phyloP scores from a whole-genome alignment of 2,888 invertebrate species.

The Athrips mouffetella region DNA sequence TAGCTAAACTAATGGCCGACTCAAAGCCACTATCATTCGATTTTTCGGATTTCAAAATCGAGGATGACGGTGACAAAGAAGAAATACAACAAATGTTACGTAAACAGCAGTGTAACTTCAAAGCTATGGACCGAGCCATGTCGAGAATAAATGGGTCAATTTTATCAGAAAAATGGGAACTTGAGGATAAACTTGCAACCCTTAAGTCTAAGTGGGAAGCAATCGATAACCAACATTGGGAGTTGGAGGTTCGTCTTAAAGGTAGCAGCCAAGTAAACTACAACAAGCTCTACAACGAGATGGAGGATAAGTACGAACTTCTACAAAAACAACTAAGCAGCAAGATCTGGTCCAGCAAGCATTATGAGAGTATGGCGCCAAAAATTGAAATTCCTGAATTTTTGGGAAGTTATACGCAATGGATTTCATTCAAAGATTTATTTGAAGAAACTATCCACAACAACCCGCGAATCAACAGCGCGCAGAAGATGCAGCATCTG shows the following conservation, averaged over 20 bases:
- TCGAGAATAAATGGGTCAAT: no score
- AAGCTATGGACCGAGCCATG: no score
- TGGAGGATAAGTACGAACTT: neutral
- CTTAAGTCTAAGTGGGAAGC: neutral
- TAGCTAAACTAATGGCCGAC: no score
- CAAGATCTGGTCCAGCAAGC: neutral
- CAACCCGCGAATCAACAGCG: neutral
- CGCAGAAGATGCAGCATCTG: slow-evolving; percentile 18
- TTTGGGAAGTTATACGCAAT: neutral
- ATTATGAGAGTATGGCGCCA: neutral
- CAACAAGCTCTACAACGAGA: neutral
- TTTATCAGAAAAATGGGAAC: no score
- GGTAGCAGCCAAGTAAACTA: neutral
- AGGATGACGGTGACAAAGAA: no score
- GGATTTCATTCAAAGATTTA: slow-evolving; percentile 1
- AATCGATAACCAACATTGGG: neutral
- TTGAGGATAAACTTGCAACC: no score
- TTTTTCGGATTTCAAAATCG: no score
- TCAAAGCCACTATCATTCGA: no score
- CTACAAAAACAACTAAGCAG: neutral
- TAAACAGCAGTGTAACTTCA: no score
- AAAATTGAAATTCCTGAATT: slow-evolving; percentile 1
- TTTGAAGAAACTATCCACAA: neutral
- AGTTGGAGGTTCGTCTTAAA: neutral
- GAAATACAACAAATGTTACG: no score